Conservation (phyloP, 64 coral and sea anemone species). For the Montipora efflorescens region DNA sequence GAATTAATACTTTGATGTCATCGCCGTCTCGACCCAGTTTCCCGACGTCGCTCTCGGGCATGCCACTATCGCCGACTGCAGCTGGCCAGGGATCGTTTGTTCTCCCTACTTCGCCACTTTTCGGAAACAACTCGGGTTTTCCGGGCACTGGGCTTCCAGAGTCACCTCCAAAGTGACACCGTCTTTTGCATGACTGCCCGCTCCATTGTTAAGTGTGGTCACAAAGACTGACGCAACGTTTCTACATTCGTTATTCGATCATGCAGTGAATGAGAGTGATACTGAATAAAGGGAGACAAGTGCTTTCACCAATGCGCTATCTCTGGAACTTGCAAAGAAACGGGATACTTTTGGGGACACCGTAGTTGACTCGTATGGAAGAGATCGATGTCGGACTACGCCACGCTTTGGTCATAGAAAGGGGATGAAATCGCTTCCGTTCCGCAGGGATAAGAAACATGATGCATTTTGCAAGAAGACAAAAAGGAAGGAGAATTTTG, state of each 20-base stretch:
- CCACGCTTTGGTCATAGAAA: background rate
- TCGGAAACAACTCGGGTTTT: constrained; percentile 64
- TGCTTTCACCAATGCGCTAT: too few species aligned
- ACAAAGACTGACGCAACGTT: background rate
- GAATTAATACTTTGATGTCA: constrained; percentile 65
- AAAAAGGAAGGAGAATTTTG: too few species aligned
- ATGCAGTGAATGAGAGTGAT: too few species aligned
- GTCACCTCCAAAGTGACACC: constrained; percentile 43
- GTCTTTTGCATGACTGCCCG: background rate
- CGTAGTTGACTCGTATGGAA: too few species aligned
- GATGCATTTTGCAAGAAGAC: too few species aligned
- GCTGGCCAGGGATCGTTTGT: constrained; percentile 65
- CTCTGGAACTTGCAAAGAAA: background rate
- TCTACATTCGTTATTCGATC: background rate
- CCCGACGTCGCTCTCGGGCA: constrained; percentile 52
- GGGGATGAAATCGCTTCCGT: background rate
- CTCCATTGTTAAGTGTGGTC: background rate
- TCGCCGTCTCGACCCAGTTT: constrained; percentile 55
- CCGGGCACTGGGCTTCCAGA: constrained; percentile 42
- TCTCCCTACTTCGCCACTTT: constrained; percentile 56
- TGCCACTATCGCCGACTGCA: constrained; percentile 44
- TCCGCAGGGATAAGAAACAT: too few species aligned
- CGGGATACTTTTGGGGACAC: background rate
- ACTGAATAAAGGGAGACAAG: too few species aligned
- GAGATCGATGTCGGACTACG: too few species aligned